Percentiles rank a stretch among this genome's conserved stretches.
Evolutionary conservation across 2,113 vertebrate species (phyloP).

Genomic region (Syrrhaptes paradoxus): DNA sequence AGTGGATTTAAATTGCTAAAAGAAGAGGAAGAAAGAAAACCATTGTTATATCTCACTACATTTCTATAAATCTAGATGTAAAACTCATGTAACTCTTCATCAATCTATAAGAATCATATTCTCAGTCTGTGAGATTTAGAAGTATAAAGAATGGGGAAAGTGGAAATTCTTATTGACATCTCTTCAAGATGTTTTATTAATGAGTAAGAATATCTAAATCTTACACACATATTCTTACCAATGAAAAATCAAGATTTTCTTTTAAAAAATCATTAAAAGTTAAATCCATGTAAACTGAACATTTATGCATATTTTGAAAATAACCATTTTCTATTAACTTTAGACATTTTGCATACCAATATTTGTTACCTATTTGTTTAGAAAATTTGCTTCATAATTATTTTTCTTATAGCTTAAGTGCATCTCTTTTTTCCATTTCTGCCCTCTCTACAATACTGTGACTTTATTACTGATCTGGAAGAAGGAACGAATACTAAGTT

Average conservation of each 20-base stretch:
- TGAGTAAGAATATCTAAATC: neutral
- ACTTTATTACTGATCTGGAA: neutral
- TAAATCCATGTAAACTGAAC: neutral
- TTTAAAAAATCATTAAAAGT: neutral
- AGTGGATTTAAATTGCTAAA: neutral
- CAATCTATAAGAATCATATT: neutral
- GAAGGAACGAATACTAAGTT: neutral
- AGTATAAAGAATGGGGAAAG: neutral
- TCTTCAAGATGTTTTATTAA: neutral
- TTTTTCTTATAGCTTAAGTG: neutral
- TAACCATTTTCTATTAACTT: neutral
- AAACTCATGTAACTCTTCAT: neutral
- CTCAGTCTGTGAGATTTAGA: neutral
- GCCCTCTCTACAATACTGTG: neutral
- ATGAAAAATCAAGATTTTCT: neutral
- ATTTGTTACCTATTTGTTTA: neutral
- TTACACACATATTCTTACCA: neutral
- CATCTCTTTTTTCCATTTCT: neutral
- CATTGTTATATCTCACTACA: neutral
- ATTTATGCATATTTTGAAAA: neutral
- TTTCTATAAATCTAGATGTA: neutral
- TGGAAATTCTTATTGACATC: neutral
- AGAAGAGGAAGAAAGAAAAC: neutral
- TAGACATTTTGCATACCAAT: neutral
- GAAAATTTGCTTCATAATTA: neutral